Conservation (phyloP, 2,113 vertebrate species). For the Halichoerus grypus region DNA sequence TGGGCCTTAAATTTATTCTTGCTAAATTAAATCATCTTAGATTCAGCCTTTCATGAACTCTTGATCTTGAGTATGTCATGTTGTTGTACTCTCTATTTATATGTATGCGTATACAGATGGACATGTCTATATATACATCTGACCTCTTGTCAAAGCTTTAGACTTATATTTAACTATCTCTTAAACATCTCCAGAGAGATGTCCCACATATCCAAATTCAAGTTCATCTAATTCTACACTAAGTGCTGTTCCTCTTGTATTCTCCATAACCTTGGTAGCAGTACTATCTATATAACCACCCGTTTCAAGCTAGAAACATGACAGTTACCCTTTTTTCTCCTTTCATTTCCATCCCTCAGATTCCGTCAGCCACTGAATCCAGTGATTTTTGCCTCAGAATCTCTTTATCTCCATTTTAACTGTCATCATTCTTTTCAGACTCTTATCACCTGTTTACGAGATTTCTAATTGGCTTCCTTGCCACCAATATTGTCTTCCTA, state of each 20-base stretch:
- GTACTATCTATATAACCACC: background rate
- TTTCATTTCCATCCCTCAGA: background rate
- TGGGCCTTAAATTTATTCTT: background rate
- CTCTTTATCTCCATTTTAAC: background rate
- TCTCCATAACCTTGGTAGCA: background rate
- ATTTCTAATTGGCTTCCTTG: background rate
- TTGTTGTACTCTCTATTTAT: background rate
- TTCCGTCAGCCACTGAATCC: background rate
- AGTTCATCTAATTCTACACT: background rate
- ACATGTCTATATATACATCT: background rate
- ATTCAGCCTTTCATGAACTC: background rate
- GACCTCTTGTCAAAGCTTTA: constrained; percentile 19
- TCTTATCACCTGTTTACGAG: background rate
- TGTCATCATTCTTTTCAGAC: background rate
- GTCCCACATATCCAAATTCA: background rate
- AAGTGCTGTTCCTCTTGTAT: background rate
- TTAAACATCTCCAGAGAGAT: background rate
- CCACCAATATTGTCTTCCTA: background rate
- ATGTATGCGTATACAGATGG: background rate
- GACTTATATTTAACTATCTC: background rate
- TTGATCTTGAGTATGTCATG: background rate
- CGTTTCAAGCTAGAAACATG: background rate
- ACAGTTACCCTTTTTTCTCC: background rate
- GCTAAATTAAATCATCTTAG: background rate
- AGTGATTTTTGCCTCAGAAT: background rate